Base-by-base conservation (phyloP, 2,113 vertebrate species). In the Menura novaehollandiae region DNA sequence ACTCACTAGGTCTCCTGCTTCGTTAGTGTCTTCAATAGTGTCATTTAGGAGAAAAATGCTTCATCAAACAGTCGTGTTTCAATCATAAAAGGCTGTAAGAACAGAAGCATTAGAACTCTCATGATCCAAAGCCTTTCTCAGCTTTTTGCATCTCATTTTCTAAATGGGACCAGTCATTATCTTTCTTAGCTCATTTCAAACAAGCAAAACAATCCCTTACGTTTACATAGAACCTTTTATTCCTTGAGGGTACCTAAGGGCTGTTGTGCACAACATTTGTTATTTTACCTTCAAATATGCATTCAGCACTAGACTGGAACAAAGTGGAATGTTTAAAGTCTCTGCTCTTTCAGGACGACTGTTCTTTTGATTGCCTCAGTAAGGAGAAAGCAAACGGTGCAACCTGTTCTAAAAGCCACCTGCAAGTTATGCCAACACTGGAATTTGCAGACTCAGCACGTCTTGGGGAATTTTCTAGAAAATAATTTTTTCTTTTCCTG, bases 31-130 rank as follows among this genome's bases (percentile, higher is more conserved):
- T 80, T 96, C 69, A 91, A 6, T 64, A 88, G 59, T 84, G 69
- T 77, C 51, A 89, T 95, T 97, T 94, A 94, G 76, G 76, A 97
- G 88, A 82, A 96, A 96, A 95, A 97, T 73, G 91, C 68, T 73
- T 95, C 94, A 94, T 97, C 96, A 94, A 93, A 94, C 60, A 87
- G 66, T 69, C 84, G 86, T 63, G 49, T 75, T 95, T 96, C 86
- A 79, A 53, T 96, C 88, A 94, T 95, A 96, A 97, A 89, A 91
- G 62, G 30, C 13, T 68, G 46, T 39, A 77, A 85, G 30, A 92
- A 41, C 82, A 85, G 69, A n/a, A 44, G 20, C 41, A n/a, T 19
- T 79, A 83, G 91, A 95, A 72, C 46, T 84, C 46, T 32, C 9
- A 28, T 47, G 79, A 81, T 69, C 91, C 68, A 73, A 89, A 92